Conservation (phyloP, 1,140 invertebrate species). For the Drosophila nannoptera region DNA sequence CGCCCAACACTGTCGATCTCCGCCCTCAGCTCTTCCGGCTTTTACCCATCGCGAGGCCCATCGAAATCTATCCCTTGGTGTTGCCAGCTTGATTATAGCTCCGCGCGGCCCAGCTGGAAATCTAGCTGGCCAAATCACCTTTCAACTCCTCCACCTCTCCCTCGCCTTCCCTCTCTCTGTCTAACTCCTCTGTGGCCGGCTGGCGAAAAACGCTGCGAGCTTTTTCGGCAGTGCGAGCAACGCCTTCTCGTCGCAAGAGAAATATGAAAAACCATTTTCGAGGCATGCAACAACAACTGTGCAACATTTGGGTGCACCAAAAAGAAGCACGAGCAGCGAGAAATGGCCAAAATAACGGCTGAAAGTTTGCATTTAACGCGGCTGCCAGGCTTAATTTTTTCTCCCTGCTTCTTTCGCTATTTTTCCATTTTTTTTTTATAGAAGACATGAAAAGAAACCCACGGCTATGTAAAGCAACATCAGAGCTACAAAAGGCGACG, state of each 20-base stretch:
- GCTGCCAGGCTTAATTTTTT: conserved; percentile 78
- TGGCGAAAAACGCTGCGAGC: conserved; percentile 50
- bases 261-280: conserved; percentile 55
- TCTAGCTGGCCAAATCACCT: conserved; percentile 45
- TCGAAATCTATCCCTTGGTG: background rate
- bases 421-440: conserved; percentile 75
- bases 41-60: too few relatives aligned
- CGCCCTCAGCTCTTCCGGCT: too few relatives aligned
- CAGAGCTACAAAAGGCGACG: conserved; percentile 27
- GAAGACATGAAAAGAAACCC: conserved; percentile 64
- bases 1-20: too few relatives aligned
- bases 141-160: conserved; percentile 19
- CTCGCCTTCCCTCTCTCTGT: background rate
- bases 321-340: conserved; percentile 11
- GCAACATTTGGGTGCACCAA: conserved; percentile 59
- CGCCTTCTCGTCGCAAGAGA: conserved; percentile 59
- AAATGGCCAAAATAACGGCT: conserved; percentile 40
- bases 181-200: conserved; percentile 4
- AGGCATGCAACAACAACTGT: conserved; percentile 39
- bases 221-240: conserved; percentile 59
- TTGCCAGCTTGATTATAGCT: conserved; percentile 19
- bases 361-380: conserved; percentile 75
- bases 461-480: conserved; percentile 60
- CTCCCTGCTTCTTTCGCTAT: conserved; percentile 52
- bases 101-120: conserved; percentile 2